Percentiles rank a stretch among this genome's conserved stretches.
phyloP scores from a whole-genome alignment of 1,140 invertebrate species.

The Parasteatoda tepidariorum region DNA sequence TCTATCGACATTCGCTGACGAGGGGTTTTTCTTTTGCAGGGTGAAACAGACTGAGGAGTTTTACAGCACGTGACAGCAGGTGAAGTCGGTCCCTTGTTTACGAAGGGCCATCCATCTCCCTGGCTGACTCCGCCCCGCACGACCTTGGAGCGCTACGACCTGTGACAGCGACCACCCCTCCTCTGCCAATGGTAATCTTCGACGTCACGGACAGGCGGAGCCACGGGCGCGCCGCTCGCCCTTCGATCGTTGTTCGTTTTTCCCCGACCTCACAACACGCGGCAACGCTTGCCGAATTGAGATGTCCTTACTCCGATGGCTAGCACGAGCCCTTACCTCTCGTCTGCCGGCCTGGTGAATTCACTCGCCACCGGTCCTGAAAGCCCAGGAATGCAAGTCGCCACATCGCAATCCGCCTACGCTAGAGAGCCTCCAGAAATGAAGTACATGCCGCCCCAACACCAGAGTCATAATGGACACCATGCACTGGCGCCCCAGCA shows the following conservation, averaged over 20 bases:
- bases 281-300: constrained; percentile 44
- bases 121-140: constrained; percentile 15
- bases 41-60: constrained; percentile 13
- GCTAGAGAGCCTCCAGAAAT: constrained; percentile 80
- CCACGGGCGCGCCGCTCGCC: not conserved
- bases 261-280: constrained; percentile 37
- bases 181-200: constrained; percentile 9
- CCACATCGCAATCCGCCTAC: constrained; percentile 73
- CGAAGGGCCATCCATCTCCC: constrained; percentile 50
- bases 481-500: constrained; percentile 71
- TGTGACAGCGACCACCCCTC: constrained; percentile 16
- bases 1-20: constrained; percentile 18
- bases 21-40: not conserved
- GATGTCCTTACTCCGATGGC: constrained; percentile 52
- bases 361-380: constrained; percentile 1
- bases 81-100: constrained; percentile 51
- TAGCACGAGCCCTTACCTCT: constrained; percentile 40
- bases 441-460: constrained; percentile 88
- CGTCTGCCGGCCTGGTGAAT: constrained; percentile 27
- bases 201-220: constrained; percentile 19
- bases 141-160: constrained; percentile 20
- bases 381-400: constrained; percentile 64
- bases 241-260: not conserved
- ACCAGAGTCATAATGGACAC: constrained; percentile 79
- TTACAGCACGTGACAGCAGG: constrained; percentile 51